These are phyloP conservation scores for Loxodonta africana DNA, from an alignment of 2,113 vertebrate species.

Conservation along the genomic window DNA sequence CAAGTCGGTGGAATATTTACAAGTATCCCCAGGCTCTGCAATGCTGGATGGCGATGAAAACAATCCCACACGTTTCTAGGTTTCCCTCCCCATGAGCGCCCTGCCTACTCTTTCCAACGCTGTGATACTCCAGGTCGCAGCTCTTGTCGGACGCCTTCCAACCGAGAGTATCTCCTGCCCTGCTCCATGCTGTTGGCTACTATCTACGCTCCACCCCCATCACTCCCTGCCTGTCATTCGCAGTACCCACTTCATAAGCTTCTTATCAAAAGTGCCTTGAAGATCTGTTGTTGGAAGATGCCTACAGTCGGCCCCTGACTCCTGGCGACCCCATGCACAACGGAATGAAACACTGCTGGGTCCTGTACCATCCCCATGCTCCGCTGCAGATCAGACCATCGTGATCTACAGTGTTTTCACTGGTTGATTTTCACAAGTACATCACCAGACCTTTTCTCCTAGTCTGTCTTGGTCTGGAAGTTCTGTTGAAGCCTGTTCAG, in stretches of 20 bases:
- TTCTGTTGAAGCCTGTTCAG: too few species aligned
- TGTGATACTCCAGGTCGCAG: background rate
- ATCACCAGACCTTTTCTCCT: too few species aligned
- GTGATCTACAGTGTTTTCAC: too few species aligned
- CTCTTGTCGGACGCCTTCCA: background rate
- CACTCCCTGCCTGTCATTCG: background rate
- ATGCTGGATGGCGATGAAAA: background rate
- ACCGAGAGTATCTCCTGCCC: background rate
- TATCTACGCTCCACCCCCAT: background rate
- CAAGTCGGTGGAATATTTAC: background rate
- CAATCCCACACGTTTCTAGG: background rate
- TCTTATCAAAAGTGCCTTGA: background rate
- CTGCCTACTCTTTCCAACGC: background rate
- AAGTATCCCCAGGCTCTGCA: background rate
- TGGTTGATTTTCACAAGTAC: too few species aligned
- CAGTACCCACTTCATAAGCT: rapidly evolving
- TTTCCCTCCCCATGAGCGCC: background rate
- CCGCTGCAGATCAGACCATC: too few species aligned
- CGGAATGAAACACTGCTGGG: too few species aligned
- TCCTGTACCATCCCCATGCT: too few species aligned
- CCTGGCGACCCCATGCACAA: too few species aligned
- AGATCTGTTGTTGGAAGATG: background rate
- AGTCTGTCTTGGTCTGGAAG: too few species aligned
- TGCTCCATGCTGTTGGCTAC: rapidly evolving
- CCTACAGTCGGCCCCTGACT: too few species aligned